Conservation (phyloP, 1,140 invertebrate genomes). For the Euglossa dilemma region DNA sequence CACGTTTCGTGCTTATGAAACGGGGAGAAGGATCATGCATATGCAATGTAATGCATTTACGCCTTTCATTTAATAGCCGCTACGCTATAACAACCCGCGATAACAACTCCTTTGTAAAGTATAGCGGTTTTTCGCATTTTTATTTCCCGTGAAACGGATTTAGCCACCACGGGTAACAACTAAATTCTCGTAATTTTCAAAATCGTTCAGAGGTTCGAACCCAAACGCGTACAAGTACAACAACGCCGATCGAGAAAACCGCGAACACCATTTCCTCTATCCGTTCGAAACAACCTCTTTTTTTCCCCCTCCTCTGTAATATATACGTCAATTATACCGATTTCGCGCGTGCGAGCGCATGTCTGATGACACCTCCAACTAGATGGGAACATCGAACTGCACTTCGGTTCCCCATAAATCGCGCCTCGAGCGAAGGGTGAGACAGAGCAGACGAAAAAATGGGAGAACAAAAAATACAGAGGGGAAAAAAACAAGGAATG, state of each 20-base stretch:
- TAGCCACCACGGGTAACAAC: too few relatives aligned
- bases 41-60: slow-evolving; percentile 53
- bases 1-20: slow-evolving; percentile 26
- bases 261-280: neutral
- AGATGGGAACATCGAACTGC: slow-evolving; percentile 76
- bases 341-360: slow-evolving; percentile 66
- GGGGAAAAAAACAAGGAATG: neutral
- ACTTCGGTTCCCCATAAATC: slow-evolving; percentile 78
- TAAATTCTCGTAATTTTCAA: neutral
- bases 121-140: slow-evolving; percentile 5
- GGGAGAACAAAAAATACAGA: neutral
- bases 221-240: neutral
- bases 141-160: neutral
- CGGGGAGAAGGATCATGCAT: slow-evolving; percentile 34
- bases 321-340: slow-evolving; percentile 75
- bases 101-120: slow-evolving; percentile 38
- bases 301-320: slow-evolving; percentile 20
- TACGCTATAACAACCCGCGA: slow-evolving; percentile 20
- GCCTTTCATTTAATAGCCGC: slow-evolving; percentile 38
- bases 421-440: slow-evolving; percentile 53
- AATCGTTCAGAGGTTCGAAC: neutral
- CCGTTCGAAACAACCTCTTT: slow-evolving; percentile 10
- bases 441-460: neutral
- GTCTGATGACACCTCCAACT: slow-evolving; percentile 75
- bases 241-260: slow-evolving; percentile 4